These are phyloP conservation scores for Zoanthus solanderi DNA, from an alignment of 92 coral and sea anemone genomes.

Conservation along the genomic window DNA sequence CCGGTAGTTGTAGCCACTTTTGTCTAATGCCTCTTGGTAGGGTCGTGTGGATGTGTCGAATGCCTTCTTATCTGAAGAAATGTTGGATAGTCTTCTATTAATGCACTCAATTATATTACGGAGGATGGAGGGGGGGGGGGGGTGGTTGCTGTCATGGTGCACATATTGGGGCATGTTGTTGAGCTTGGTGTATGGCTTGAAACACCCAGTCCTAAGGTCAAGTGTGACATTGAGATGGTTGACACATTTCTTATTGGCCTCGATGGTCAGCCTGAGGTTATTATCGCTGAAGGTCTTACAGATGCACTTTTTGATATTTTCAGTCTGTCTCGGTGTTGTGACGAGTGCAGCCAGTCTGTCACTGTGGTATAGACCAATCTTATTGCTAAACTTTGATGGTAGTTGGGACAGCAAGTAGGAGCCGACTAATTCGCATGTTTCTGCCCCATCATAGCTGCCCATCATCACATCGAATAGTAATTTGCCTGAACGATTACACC, in stretches of 20 bases:
- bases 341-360: not conserved
- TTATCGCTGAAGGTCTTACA: not conserved
- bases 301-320: not conserved
- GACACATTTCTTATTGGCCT: too few species aligned
- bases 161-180: conserved; percentile 12
- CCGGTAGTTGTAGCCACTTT: conserved; percentile 28
- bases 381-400: not conserved
- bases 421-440: not conserved
- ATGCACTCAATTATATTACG: not conserved
- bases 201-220: not conserved
- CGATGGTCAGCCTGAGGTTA: too few species aligned
- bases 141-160: conserved; percentile 21
- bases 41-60: conserved; percentile 19
- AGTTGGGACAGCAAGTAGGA: not conserved
- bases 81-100: conserved; percentile 4
- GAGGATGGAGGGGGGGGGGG: not conserved
- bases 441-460: not conserved
- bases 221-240: too few species aligned
- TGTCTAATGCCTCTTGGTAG: conserved; percentile 17
- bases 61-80: not conserved
- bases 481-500: not conserved
- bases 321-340: not conserved
- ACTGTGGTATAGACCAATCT: not conserved
- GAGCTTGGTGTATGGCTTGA: conserved; percentile 23
- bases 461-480: not conserved